These are phyloP conservation scores for Myathropa florea DNA, from an alignment of 2,888 invertebrate species.

Conservation along the genomic window DNA sequence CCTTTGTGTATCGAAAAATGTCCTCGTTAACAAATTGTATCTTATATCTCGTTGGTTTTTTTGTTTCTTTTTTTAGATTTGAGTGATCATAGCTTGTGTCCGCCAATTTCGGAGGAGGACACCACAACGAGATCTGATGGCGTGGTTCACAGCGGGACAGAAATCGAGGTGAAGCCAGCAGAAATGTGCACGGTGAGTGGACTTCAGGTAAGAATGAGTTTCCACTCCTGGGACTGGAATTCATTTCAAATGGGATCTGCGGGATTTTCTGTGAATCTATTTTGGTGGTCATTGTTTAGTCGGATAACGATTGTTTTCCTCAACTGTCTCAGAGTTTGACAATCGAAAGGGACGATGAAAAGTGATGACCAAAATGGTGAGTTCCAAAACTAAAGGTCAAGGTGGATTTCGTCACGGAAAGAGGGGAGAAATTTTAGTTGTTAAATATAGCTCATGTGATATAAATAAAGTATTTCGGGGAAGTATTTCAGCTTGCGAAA, in stretches of 20 bases:
- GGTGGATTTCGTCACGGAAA: not conserved
- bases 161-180: constrained; percentile 84
- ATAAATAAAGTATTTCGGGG: no score
- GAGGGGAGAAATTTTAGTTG: no score
- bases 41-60: constrained; percentile 2
- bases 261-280: not conserved
- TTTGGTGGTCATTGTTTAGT: not conserved
- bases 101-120: constrained; percentile 78
- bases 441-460: no score
- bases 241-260: not conserved
- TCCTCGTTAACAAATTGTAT: constrained; percentile 34
- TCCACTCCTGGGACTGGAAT: not conserved
- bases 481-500: no score
- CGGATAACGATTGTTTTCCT: not conserved
- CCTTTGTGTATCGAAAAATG: constrained; percentile 16
- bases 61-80: constrained; percentile 74
- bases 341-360: not conserved
- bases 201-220: constrained; percentile 85
- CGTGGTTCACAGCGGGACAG: constrained; percentile 79
- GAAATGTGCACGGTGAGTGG: constrained; percentile 81
- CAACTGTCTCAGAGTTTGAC: not conserved
- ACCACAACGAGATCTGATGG: constrained; percentile 77
- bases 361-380: not conserved
- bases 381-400: not conserved
- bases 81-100: constrained; percentile 79